These are phyloP conservation scores for Blastobasis lacticolella DNA, from an alignment of 2,888 invertebrate species.

Conservation along the genomic window DNA sequence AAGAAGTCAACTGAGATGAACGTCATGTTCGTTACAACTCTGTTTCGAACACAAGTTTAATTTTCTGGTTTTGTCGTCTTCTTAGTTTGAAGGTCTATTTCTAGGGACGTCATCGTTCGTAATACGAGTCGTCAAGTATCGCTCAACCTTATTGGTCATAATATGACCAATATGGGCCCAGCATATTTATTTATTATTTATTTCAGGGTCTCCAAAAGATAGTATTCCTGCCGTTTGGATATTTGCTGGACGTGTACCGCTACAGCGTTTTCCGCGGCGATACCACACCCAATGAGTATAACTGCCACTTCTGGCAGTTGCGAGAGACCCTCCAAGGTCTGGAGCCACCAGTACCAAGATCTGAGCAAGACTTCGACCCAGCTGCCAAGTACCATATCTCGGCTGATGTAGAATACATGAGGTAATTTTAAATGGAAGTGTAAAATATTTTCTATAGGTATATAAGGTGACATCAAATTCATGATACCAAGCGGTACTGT, in stretches of 20 bases:
- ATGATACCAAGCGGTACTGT: too few species aligned
- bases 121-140: too few species aligned
- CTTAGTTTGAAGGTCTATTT: too few species aligned
- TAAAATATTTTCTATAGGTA: not conserved
- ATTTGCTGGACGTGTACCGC: constrained; percentile 80
- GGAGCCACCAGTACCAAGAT: constrained; percentile 75
- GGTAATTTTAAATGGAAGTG: constrained; percentile 45
- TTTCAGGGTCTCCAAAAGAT: constrained; percentile 79
- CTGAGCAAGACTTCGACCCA: constrained; percentile 78
- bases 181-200: too few species aligned
- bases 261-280: constrained; percentile 79
- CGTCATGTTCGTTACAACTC: too few species aligned
- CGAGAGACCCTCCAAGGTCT: constrained; percentile 76
- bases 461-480: too few species aligned
- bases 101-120: too few species aligned
- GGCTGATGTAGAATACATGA: constrained; percentile 78
- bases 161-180: too few species aligned
- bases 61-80: not conserved
- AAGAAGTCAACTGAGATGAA: too few species aligned
- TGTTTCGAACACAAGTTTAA: not conserved
- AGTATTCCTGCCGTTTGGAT: constrained; percentile 80
- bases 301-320: constrained; percentile 79
- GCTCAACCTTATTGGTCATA: too few species aligned
- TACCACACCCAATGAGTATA: constrained; percentile 74
- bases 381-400: constrained; percentile 81